phyloP scores from a whole-genome alignment of 2,113 vertebrate species.

The Galbula dea region DNA sequence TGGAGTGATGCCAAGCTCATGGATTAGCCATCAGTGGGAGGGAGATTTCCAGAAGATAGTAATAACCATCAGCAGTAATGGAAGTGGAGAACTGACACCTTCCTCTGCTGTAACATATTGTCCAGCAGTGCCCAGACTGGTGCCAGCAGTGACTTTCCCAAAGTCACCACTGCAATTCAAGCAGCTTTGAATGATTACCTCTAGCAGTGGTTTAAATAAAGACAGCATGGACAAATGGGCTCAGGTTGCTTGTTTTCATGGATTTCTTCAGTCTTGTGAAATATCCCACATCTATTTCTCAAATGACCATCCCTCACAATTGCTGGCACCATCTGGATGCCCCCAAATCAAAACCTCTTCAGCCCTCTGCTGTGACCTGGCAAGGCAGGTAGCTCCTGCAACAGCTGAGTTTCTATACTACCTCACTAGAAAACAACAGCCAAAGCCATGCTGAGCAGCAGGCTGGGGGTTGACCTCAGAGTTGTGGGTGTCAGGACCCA shows the following conservation, averaged over 20 bases:
- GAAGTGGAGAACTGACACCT: background rate
- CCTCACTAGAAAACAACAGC: background rate
- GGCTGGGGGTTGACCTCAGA: background rate
- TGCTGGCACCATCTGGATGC: background rate
- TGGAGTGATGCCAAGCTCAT: background rate
- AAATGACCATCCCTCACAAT: background rate
- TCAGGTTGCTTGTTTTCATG: background rate
- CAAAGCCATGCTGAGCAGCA: background rate
- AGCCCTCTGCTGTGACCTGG: background rate
- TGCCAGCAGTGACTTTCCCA: background rate
- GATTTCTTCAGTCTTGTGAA: background rate
- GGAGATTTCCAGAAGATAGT: background rate
- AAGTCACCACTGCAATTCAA: background rate
- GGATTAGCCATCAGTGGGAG: slow-evolving; percentile 9
- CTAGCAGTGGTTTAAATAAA: background rate
- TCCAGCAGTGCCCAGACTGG: background rate
- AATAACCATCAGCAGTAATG: background rate
- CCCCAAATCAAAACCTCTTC: background rate
- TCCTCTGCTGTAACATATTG: background rate
- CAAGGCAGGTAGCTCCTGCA: background rate
- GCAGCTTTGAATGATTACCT: background rate
- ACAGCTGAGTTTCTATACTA: fast-evolving
- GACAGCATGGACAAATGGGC: background rate
- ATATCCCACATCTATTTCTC: background rate
- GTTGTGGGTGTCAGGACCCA: background rate